Base-by-base conservation (phyloP, 1,140 invertebrate species). In the Melanaphis sacchari region DNA sequence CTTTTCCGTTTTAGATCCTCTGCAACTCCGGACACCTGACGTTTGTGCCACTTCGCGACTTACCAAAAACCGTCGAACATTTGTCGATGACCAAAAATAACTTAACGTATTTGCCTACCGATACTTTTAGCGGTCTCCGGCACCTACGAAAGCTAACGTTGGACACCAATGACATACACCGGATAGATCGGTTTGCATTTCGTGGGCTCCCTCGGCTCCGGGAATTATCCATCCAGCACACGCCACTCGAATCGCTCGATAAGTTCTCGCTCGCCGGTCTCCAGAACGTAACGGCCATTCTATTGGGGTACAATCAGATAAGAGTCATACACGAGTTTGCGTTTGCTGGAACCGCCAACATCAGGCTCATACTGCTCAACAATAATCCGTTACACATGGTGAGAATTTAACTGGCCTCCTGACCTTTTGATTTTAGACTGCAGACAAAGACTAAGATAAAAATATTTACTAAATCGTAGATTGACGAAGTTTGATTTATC, bases 111-210 rank as follows among this genome's bases (percentile, higher is more conserved):
- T 97, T 98, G 94, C 96, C 97, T 94, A 97, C 96, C 85, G 97
- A 98, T 94, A 97, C 97, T 3, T 98, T 98, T 94, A 96, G 96
- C 21, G 97, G 97, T 5, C 95, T 98, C 82, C 96, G 96, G 18
- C 96, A 96, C 21, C 95, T 98, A 26, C 96, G 96, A 54, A 97
- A 97, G 93, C 96, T 98, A 31, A 97, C 96, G 3, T 95, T 98
- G 88, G 97, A 98, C 95, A 96, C 97, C 92, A 98, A 98, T 95
- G 97, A 98, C 95, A 97, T 98, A 87, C 96, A 97, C 2, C 95
- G 96, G 15, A 97, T 98, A 94, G 97, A 97, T 94, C 97, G 97
- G 38, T 98, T 98, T 95, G 97, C 97, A 41, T 98, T 98, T 95
- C 96, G 97, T 26, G 97, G 97, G 0, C 95, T 98, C 41, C 97